Evolutionary conservation across 2,113 vertebrate genomes (phyloP).

Genomic region (Tragelaphus imberbis): DNA sequence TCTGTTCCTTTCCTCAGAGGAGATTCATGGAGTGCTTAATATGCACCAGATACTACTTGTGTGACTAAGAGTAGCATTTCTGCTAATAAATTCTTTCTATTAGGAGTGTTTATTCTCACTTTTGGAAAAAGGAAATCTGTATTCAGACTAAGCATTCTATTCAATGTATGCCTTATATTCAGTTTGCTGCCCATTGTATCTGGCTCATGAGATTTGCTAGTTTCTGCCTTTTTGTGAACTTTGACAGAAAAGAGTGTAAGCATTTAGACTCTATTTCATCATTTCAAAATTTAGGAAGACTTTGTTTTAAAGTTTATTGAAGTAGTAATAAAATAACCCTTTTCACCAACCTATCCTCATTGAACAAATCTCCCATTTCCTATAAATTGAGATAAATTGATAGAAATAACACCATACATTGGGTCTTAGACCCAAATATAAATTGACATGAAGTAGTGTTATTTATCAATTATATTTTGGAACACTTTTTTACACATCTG

Average conservation of each 20-base stretch:
- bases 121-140: not conserved
- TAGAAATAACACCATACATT: not conserved
- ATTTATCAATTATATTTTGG: not conserved
- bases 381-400: not conserved
- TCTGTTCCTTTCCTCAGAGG: not conserved
- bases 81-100: not conserved
- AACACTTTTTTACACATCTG: not conserved
- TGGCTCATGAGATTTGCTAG: not conserved
- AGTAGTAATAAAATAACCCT: not conserved
- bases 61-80: not conserved
- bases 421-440: not conserved
- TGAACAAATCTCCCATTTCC: not conserved
- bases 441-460: not conserved
- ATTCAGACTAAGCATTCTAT: not conserved
- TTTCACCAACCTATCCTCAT: not conserved
- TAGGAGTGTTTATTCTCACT: conserved; percentile 17
- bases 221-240: not conserved
- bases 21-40: not conserved
- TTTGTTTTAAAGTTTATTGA: not conserved
- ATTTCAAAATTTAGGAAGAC: not conserved
- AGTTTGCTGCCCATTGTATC: not conserved
- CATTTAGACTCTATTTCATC: not conserved
- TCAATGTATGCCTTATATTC: not conserved
- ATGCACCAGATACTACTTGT: not conserved
- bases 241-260: not conserved